Percentiles rank a stretch among this genome's conserved stretches.
These are phyloP conservation scores for Antheraea yamamai DNA, from an alignment of 2,888 invertebrate genomes.

Conservation along the genomic window DNA sequence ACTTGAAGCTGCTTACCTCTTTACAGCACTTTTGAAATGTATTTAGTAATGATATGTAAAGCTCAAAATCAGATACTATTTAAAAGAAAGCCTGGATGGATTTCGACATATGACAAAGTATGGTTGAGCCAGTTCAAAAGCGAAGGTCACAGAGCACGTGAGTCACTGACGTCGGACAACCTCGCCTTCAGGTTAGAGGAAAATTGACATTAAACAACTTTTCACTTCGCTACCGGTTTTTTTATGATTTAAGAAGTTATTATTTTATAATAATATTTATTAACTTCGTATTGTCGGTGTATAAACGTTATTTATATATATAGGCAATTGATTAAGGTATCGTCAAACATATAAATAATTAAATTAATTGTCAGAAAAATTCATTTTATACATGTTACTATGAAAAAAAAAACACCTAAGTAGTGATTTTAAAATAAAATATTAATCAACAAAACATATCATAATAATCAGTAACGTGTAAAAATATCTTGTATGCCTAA, in stretches of 20 bases:
- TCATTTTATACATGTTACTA: not conserved
- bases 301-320: not conserved
- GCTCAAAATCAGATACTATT: not conserved
- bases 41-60: not conserved
- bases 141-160: constrained; percentile 43
- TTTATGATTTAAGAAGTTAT: constrained; percentile 5
- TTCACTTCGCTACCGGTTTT: constrained; percentile 16
- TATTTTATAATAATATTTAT: not conserved
- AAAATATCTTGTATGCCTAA: constrained; percentile 1
- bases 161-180: constrained; percentile 38
- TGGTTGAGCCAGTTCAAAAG: constrained; percentile 18
- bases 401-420: not conserved
- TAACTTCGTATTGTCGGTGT: not conserved
- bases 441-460: not conserved
- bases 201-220: constrained; percentile 18
- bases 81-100: not conserved
- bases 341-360: not conserved
- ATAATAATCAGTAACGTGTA: not conserved
- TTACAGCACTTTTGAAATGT: not conserved
- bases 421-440: not conserved
- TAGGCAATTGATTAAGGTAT: not conserved
- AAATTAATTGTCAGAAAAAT: not conserved
- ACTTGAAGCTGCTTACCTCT: not conserved
- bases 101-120: constrained; percentile 20
- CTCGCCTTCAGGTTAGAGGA: constrained; percentile 21